Evolutionary conservation across 2,888 invertebrate genomes (phyloP).

Genomic region (Seladonia tumulorum): DNA sequence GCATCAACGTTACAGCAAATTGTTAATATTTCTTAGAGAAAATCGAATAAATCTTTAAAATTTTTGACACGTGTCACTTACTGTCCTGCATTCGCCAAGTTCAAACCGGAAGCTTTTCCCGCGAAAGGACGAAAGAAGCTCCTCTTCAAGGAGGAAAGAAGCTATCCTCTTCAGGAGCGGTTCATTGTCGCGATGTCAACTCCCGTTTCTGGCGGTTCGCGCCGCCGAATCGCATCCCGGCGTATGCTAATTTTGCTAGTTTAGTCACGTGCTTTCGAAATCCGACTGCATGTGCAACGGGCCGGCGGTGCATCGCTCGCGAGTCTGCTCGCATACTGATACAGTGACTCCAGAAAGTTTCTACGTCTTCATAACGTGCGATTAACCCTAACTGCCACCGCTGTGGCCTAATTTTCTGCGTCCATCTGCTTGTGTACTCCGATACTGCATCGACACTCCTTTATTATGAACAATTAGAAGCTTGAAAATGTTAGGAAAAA

Average conservation of each 20-base stretch:
- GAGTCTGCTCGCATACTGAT: not conserved
- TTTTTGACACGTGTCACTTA: slow-evolving; percentile 21
- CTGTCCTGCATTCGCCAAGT: slow-evolving; percentile 41
- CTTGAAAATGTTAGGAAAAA: too few relatives aligned
- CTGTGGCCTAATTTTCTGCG: not conserved
- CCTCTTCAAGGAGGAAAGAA: not conserved
- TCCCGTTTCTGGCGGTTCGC: slow-evolving; percentile 52
- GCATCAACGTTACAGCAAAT: not conserved
- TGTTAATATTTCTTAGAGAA: not conserved
- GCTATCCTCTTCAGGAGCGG: slow-evolving; percentile 15
- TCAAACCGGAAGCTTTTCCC: not conserved
- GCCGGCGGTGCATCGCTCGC: not conserved
- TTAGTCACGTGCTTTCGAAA: slow-evolving; percentile 66
- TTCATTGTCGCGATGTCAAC: slow-evolving; percentile 69
- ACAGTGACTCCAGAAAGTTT: not conserved
- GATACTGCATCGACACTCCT: too few relatives aligned
- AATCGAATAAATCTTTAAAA: not conserved
- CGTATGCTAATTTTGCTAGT: slow-evolving; percentile 75
- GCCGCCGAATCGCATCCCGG: slow-evolving; percentile 48
- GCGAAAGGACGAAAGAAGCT: not conserved
- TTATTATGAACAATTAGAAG: too few relatives aligned
- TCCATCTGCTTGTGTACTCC: not conserved
- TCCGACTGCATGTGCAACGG: slow-evolving; percentile 41
- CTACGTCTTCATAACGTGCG: not conserved
- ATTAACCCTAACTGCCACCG: not conserved